Base-by-base conservation (phyloP, 2,888 invertebrate genomes). In the Dolichomitus sp. region DNA sequence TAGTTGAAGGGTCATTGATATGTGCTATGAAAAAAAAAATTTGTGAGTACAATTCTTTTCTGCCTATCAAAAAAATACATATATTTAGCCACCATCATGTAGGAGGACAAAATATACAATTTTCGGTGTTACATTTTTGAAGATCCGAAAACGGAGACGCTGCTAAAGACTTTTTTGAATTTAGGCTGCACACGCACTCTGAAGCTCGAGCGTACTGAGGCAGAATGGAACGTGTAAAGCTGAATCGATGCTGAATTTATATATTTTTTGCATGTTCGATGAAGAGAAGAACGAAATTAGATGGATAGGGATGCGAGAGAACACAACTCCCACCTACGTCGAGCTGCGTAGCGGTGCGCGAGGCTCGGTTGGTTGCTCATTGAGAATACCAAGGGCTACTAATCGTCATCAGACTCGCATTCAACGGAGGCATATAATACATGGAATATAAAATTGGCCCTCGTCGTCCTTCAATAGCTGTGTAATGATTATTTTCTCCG, bases 401-500 rank as follows among this genome's bases (percentile, higher is more conserved):
- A 91, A 90, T 90, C 90, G 90, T 91, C 90, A 91, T 91, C 90
- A 91, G 90, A 88, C 87, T 87, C 88, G 88, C 90, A 91, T 91
- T 91, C 91, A 91, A 74, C 88, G 85, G 80, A 85, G 86, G 65
- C 65, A 81, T 86, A 85, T 84, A 80, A 87, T 87, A 87, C 82
- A 84, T 85, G 84, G 86, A 88, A 89, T 88, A 89, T 90, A 88
- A 91, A 91, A 91, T 91, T 90, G 89, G 85, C 87, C 83, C 83
- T 78, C 86, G 81, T 52, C 80, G 77, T 45, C 72, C 61, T 81
- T 91, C 91, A 92, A 91, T 92, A 85, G 89, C 85, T 87, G 88
- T 90, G 88, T 90, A 90, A 91, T 91, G 89, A 91, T 91, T 92
- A 91, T 92, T 91, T 91, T 91, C 90, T 88, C 86, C 78, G 87